Evolutionary conservation across 1,140 invertebrate species (phyloP).

Genomic region (Cyclina sinensis): DNA sequence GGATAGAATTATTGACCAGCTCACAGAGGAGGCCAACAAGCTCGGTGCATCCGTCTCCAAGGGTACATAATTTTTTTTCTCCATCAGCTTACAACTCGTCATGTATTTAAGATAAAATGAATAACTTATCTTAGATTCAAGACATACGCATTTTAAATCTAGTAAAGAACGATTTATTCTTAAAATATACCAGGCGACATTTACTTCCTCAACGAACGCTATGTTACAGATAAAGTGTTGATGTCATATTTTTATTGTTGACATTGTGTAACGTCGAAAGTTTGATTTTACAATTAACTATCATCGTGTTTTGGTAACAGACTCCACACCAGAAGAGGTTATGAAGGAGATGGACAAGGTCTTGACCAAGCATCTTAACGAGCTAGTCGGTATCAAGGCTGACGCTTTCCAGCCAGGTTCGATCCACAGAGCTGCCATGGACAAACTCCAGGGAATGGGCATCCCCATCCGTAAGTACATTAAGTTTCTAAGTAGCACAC

Average conservation of each 20-base stretch:
- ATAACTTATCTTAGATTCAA: too few species aligned
- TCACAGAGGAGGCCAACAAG: slow-evolving; percentile 58
- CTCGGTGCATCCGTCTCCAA: slow-evolving; percentile 44
- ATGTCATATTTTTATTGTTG: too few species aligned
- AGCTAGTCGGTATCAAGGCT: slow-evolving; percentile 43
- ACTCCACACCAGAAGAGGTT: slow-evolving; percentile 31
- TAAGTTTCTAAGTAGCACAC: not conserved
- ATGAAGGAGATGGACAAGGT: slow-evolving; percentile 64
- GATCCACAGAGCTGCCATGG: slow-evolving; percentile 36
- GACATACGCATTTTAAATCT: too few species aligned
- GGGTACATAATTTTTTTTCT: too few species aligned
- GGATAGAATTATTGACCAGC: slow-evolving; percentile 59
- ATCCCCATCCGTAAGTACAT: slow-evolving; percentile 54
- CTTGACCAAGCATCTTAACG: slow-evolving; percentile 50
- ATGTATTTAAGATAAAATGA: too few species aligned
- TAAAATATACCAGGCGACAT: too few species aligned
- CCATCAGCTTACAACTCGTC: too few species aligned
- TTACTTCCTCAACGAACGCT: too few species aligned
- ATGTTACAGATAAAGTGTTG: too few species aligned
- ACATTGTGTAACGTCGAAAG: too few species aligned
- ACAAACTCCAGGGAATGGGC: slow-evolving; percentile 43
- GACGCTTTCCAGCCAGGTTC: slow-evolving; percentile 21
- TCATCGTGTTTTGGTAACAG: slow-evolving; percentile 2
- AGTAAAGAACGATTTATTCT: too few species aligned
- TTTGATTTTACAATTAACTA: too few species aligned